A percentile compares a stretch with the other conserved stretches of the same genome.
These are phyloP conservation scores for Meteorus colon DNA, from an alignment of 2,888 invertebrate species.

Conservation along the genomic window DNA sequence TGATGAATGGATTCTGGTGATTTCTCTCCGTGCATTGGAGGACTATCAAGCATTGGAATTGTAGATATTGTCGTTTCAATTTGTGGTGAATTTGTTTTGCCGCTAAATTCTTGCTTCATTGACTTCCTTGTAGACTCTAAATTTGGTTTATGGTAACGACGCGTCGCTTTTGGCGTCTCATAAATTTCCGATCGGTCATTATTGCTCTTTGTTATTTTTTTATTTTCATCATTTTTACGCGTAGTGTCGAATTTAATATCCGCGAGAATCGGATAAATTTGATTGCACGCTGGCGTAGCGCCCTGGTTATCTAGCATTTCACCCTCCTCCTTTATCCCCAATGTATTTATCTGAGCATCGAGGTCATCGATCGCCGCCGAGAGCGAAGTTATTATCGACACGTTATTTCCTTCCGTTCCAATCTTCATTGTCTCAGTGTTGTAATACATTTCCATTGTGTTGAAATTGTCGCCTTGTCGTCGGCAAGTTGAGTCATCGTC, in stretches of 20 bases:
- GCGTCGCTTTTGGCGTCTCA: constrained; percentile 42
- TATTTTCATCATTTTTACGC: neutral
- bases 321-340: constrained; percentile 36
- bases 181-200: constrained; percentile 28
- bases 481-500: constrained; percentile 31
- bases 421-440: constrained; percentile 19
- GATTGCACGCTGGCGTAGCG: neutral
- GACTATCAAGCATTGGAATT: constrained; percentile 43
- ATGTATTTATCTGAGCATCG: constrained; percentile 43
- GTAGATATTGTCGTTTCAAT: constrained; percentile 51
- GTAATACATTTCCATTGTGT: constrained; percentile 3
- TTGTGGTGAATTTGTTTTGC: constrained; percentile 42
- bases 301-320: constrained; percentile 9
- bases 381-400: constrained; percentile 34
- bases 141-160: constrained; percentile 48
- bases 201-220: neutral
- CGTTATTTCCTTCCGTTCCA: constrained; percentile 26
- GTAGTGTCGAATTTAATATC: constrained; percentile 29
- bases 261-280: constrained; percentile 40
- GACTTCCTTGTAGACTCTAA: constrained; percentile 59
- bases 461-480: constrained; percentile 22
- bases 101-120: constrained; percentile 44
- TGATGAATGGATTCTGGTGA: neutral
- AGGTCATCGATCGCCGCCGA: constrained; percentile 45
- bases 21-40: constrained; percentile 26